Evolutionary conservation across 2,797 vertebrate species (phyloP).

Genomic region (Aratinga solstitialis): DNA sequence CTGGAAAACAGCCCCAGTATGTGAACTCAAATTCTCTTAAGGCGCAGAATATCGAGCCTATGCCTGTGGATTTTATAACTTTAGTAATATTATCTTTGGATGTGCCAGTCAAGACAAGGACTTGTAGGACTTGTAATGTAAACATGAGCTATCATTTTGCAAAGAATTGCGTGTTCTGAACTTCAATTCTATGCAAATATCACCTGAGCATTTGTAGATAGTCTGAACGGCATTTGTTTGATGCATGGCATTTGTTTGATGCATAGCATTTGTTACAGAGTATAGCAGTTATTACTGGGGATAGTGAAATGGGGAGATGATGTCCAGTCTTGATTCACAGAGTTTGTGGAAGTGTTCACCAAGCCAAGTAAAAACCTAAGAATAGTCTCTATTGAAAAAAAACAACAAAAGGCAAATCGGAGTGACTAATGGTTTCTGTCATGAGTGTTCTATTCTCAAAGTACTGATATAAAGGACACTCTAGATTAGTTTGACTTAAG

Average conservation of each 20-base stretch:
- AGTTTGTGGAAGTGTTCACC: background rate
- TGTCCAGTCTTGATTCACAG: background rate
- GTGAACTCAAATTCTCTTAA: background rate
- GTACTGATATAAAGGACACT: background rate
- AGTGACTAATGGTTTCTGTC: background rate
- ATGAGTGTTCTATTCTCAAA: background rate
- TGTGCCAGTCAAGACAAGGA: background rate
- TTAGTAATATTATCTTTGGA: background rate
- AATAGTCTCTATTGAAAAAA: background rate
- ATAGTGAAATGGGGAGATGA: background rate
- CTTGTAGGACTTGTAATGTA: background rate
- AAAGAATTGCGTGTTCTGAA: background rate
- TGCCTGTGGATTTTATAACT: background rate
- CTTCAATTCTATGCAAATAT: accelerated
- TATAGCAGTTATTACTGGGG: background rate
- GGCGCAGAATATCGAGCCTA: background rate
- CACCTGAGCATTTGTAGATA: background rate
- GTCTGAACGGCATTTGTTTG: background rate
- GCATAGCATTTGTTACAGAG: background rate
- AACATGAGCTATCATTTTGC: background rate
- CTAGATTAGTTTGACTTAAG: background rate
- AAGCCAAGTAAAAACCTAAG: background rate
- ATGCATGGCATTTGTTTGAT: background rate
- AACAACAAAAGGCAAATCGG: background rate
- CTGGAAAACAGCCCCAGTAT: background rate